Percentiles rank a stretch among this genome's conserved stretches.
Evolutionary conservation across 2,888 invertebrate genomes (phyloP).

Genomic region (Philhelius pedissequus): DNA sequence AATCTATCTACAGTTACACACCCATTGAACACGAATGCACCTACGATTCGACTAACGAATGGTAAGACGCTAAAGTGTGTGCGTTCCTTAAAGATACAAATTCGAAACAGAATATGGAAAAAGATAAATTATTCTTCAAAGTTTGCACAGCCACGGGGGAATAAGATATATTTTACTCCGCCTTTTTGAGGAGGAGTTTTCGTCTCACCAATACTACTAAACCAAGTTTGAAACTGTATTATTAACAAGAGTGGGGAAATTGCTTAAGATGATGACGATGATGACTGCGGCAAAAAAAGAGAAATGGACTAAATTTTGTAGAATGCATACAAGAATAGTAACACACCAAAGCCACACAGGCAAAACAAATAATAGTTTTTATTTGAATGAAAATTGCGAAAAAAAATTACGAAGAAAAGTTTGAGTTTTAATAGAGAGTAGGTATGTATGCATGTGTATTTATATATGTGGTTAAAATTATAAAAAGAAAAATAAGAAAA

Average conservation of each 20-base stretch:
- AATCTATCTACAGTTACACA: slow-evolving; percentile 33
- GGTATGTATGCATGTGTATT: too few relatives aligned
- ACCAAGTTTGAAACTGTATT: slow-evolving; percentile 54
- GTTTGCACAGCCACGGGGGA: slow-evolving; percentile 14
- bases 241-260: slow-evolving; percentile 41
- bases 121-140: slow-evolving; percentile 15
- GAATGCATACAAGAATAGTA: neutral
- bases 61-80: slow-evolving; percentile 47
- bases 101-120: slow-evolving; percentile 51
- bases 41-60: slow-evolving; percentile 50
- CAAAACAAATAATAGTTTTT: neutral
- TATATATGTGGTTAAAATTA: too few relatives aligned
- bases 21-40: slow-evolving; percentile 48
- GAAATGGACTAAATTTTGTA: neutral
- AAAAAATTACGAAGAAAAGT: neutral
- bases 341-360: neutral
- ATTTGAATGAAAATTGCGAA: neutral
- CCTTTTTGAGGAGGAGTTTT: slow-evolving; percentile 64
- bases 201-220: slow-evolving; percentile 32
- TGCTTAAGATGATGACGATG: neutral
- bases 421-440: neutral
- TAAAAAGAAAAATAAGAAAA: neutral
- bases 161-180: slow-evolving; percentile 61
- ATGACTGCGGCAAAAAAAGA: slow-evolving; percentile 13
- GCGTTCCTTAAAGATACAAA: slow-evolving; percentile 46